These are phyloP conservation scores for Hoplodrina ambigua DNA, from an alignment of 2,888 invertebrate species.

Conservation along the genomic window DNA sequence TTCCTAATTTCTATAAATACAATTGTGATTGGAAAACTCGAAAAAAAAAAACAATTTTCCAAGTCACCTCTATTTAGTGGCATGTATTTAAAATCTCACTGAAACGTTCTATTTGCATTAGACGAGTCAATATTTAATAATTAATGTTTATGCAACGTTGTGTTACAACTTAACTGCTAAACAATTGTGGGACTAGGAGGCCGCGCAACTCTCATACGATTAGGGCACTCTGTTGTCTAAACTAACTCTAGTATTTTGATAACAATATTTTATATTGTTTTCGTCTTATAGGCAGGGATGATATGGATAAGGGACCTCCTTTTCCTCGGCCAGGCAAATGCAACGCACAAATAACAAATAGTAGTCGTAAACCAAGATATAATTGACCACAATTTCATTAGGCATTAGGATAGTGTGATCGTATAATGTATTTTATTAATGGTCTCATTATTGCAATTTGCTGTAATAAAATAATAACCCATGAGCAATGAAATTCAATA, in stretches of 20 bases:
- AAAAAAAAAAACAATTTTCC: neutral
- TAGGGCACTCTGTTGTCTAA: conserved; percentile 74
- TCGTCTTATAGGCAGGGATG: conserved; percentile 32
- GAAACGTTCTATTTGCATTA: conserved; percentile 9
- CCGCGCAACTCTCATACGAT: conserved; percentile 66
- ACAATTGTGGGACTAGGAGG: conserved; percentile 76
- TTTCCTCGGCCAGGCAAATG: conserved; percentile 6
- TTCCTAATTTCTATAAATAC: neutral
- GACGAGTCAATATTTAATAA: conserved; percentile 45
- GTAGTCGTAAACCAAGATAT: neutral
- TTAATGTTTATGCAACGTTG: conserved; percentile 61
- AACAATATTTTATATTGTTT: conserved; percentile 67
- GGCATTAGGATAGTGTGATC: conserved; percentile 11
- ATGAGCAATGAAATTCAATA: conserved; percentile 38
- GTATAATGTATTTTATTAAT: conserved; percentile 26
- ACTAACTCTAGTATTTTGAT: conserved; percentile 71
- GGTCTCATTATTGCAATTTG: conserved; percentile 14
- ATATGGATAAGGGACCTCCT: conserved; percentile 12
- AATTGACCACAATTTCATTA: conserved; percentile 16
- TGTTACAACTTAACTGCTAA: conserved; percentile 51
- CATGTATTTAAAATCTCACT: conserved; percentile 1
- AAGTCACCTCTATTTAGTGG: neutral
- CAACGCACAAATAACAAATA: neutral
- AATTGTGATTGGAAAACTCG: neutral
- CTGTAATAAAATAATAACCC: conserved; percentile 25